Evolutionary conservation across 2,113 vertebrate species (phyloP).

Genomic region (Variabilichromis moorii): DNA sequence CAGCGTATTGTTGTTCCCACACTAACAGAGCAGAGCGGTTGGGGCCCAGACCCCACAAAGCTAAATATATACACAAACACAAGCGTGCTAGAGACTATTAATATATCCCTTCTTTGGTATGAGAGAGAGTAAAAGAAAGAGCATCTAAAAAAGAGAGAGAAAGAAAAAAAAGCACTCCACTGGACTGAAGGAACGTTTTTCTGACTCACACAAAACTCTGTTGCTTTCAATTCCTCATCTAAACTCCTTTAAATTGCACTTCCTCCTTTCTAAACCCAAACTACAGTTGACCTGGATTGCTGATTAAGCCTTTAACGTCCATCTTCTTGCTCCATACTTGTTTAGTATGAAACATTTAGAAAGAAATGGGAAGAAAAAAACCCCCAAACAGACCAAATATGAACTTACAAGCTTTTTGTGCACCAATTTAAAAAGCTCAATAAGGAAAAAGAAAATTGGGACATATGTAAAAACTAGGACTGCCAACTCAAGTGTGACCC

Average conservation of each 20-base stretch:
- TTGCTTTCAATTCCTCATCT: conserved; percentile 28
- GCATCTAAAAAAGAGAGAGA: background rate
- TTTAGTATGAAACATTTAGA: background rate
- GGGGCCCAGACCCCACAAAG: conserved; percentile 40
- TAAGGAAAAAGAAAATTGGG: background rate
- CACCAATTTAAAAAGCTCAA: background rate
- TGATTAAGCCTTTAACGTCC: background rate
- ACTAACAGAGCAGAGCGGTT: conserved; percentile 13
- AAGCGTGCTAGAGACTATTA: conserved; percentile 52
- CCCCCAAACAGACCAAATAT: fast-evolving
- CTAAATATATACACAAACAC: conserved; percentile 69
- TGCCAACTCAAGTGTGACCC: background rate
- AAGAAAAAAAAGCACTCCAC: background rate
- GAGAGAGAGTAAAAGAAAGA: background rate
- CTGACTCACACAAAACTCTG: background rate
- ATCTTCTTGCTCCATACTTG: background rate
- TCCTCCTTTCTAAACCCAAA: background rate
- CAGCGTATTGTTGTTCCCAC: conserved; percentile 39
- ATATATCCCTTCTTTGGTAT: conserved; percentile 43
- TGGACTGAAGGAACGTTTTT: background rate
- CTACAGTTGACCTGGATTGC: background rate
- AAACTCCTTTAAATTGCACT: background rate
- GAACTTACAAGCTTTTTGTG: background rate
- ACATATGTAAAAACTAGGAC: background rate
- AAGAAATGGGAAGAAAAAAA: fast-evolving